Percentiles rank a stretch among this genome's conserved stretches.
Evolutionary conservation across 2,113 vertebrate genomes (phyloP).

Genomic region (Crotalus tigris): DNA sequence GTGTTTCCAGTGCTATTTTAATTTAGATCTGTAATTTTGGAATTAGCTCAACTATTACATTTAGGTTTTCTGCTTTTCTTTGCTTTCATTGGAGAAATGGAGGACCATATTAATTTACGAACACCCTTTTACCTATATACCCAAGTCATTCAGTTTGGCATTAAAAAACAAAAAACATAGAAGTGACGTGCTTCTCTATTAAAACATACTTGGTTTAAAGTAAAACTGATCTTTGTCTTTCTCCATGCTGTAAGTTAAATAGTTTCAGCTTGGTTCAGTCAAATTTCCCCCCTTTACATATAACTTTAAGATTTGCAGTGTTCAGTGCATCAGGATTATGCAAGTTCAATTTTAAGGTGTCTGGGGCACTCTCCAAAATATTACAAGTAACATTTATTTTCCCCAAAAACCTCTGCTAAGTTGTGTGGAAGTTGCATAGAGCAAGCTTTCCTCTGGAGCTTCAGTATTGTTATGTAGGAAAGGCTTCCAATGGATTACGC

Average conservation of each 20-base stretch:
- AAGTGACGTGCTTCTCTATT: background rate
- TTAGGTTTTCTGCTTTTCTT: constrained; percentile 16
- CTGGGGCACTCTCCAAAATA: background rate
- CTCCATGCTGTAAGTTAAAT: background rate
- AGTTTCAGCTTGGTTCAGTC: background rate
- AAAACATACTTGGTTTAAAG: background rate
- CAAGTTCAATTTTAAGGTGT: accelerated
- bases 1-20: background rate
- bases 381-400: background rate
- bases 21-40: constrained; percentile 7
- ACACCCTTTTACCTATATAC: constrained; percentile 43
- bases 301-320: background rate
- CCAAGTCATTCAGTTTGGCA: constrained; percentile 43
- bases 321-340: background rate
- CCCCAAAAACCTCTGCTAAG: background rate
- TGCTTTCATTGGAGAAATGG: constrained; percentile 42
- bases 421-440: background rate
- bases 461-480: background rate
- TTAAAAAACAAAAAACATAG: constrained; percentile 29
- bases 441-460: background rate
- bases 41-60: background rate
- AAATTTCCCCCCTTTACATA: constrained; percentile 19
- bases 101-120: constrained; percentile 43
- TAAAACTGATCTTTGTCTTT: background rate
- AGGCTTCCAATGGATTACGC: background rate